Percentiles rank a stretch among this genome's conserved stretches.
These are phyloP conservation scores for Pollenia labialis DNA, from an alignment of 2,888 invertebrate genomes.

Conservation along the genomic window DNA sequence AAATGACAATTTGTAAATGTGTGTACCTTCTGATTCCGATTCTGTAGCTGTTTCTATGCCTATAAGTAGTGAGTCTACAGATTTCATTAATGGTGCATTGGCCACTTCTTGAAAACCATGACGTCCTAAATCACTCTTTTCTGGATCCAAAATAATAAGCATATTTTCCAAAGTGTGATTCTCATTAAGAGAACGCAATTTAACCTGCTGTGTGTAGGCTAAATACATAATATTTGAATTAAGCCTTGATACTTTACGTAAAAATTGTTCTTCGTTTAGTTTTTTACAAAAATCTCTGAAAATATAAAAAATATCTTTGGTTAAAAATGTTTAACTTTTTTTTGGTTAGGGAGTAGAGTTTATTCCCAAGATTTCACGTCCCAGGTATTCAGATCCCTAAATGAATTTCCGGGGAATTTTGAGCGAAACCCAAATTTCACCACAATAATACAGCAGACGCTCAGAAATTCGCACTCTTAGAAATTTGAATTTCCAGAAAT, in stretches of 20 bases:
- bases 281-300: conserved; percentile 92
- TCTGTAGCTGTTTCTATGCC: conserved; percentile 87
- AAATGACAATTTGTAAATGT: neutral
- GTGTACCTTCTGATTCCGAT: conserved; percentile 88
- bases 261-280: conserved; percentile 89
- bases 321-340: too few species aligned
- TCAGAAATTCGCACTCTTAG: too few species aligned
- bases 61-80: conserved; percentile 87
- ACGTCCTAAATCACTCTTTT: conserved; percentile 89
- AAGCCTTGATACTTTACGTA: conserved; percentile 89
- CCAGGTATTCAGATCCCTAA: too few species aligned
- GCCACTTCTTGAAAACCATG: conserved; percentile 87
- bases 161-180: conserved; percentile 90
- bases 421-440: too few species aligned
- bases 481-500: too few species aligned
- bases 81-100: conserved; percentile 82
- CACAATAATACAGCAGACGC: too few species aligned
- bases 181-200: conserved; percentile 87
- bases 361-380: too few species aligned
- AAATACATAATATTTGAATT: conserved; percentile 92
- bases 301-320: conserved; percentile 1
- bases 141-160: conserved; percentile 88
- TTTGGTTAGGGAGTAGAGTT: too few species aligned
- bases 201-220: conserved; percentile 91
- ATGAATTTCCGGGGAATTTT: too few species aligned